A percentile compares a stretch with the other conserved stretches of the same genome.
These are phyloP conservation scores for Artemia sinica DNA, from an alignment of 2,888 invertebrate species.

Conservation along the genomic window DNA sequence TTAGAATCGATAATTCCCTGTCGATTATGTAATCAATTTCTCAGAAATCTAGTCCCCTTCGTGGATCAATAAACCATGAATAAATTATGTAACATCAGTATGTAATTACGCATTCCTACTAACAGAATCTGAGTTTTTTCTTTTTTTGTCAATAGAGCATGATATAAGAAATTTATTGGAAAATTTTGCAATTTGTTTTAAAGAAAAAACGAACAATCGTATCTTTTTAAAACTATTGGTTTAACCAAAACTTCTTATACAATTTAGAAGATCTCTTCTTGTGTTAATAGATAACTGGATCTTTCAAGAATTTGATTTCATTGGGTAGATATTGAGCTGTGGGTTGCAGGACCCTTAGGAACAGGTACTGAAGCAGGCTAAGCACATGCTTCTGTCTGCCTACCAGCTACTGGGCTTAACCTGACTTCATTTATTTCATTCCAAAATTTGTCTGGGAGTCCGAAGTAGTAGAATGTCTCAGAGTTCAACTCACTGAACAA, in stretches of 20 bases:
- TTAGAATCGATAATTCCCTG: no score
- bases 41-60: no score
- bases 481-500: no score
- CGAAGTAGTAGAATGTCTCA: neutral
- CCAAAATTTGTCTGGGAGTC: neutral
- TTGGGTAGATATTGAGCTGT: neutral
- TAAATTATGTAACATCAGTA: no score
- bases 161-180: no score
- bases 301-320: neutral
- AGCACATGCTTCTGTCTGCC: neutral
- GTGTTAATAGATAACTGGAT: conserved; percentile 17
- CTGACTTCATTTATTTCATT: neutral
- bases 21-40: no score
- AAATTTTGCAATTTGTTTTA: no score
- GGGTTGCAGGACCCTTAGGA: neutral
- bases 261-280: conserved; percentile 20
- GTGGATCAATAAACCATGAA: no score
- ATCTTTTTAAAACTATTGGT: conserved; percentile 19
- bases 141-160: no score
- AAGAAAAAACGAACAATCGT: neutral
- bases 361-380: neutral
- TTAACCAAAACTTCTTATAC: conserved; percentile 19
- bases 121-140: no score
- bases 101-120: no score
- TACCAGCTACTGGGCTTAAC: neutral